Evolutionary conservation across 2,888 invertebrate species (phyloP), one percentile per base, ranked within the genome.

Genomic region (Pseudeuparius sepicola): DNA sequence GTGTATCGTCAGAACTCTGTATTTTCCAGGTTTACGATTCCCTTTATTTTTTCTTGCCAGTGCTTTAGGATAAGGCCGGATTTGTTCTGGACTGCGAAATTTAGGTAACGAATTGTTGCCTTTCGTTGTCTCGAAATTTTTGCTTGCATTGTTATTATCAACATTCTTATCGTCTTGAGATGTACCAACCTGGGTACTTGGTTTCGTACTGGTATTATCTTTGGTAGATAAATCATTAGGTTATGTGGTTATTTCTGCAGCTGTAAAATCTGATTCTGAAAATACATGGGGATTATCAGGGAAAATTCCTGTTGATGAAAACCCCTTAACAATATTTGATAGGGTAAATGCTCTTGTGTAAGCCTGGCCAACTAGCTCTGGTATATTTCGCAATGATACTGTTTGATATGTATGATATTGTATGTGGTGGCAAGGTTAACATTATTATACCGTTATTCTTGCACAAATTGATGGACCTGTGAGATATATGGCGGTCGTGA

Each of bases 281-380:
- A 39, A 39, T 39, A 39, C 17, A 38, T 38, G 38, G 29, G 28
- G 38, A 23, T 38, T 38, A 34, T 34, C 34, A 10, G 38, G 38
- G 34, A 25, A 38, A 38, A 38, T 38, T 34, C 38, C 34, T 29
- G 38, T 38, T 14, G 38, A 25, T 29, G 29, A 38, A 34, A 34
- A 26, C 17, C 27, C 27, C 27, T 33, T 34, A 17, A 17, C 27
- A 18, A 34, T 16, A 34, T 25, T 34, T 26, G 26, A 25, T 20
- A 31, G 31, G 25, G 31, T 17, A 26, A 36, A 36, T 14, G 31
- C 27, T 36, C 36, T 36, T 18, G 32, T 31, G 32, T 36, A 36
- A 31, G 36, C 36, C 32, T 31, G 27, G 31, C 31, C 36, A 24
- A 36, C 31, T 32, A 39, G 26, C 34, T 34, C 30, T 7, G 38